phyloP scores from a whole-genome alignment of 2,113 vertebrate genomes.

The Syngnathus floridae region DNA sequence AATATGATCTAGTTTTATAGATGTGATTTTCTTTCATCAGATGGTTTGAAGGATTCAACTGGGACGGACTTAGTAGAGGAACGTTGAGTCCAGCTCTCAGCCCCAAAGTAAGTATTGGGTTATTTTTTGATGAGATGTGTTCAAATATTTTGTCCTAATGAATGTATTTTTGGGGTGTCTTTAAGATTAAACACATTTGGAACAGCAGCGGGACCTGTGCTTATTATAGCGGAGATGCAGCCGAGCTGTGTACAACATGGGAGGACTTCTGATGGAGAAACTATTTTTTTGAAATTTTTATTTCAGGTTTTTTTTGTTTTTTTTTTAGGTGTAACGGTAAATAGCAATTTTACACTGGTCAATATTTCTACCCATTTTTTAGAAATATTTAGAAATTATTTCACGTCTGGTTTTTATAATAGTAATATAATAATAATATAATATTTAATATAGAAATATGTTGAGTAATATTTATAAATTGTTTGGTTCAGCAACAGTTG shows the following conservation, averaged over 20 bases:
- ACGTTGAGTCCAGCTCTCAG: conserved; percentile 54
- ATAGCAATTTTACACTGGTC: conserved; percentile 5
- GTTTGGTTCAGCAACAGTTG: no score
- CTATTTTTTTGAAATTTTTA: background rate
- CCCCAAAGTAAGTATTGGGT: conserved; percentile 60
- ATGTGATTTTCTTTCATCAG: conserved; percentile 36
- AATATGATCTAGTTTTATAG: no score
- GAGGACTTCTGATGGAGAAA: conserved; percentile 61
- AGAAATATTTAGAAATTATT: no score
- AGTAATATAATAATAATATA: no score
- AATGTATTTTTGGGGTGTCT: background rate
- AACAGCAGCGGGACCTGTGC: conserved; percentile 27
- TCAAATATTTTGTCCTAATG: background rate
- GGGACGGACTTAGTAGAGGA: conserved; percentile 61
- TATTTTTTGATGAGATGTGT: background rate
- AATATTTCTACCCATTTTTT: no score
- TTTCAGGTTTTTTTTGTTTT: background rate
- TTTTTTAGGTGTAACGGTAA: conserved; percentile 10
- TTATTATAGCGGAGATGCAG: conserved; percentile 36
- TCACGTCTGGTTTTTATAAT: no score
- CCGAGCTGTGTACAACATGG: conserved; percentile 49
- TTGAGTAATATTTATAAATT: no score
- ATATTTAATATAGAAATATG: no score
- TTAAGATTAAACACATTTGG: conserved; percentile 47
- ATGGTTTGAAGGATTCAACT: conserved; percentile 74